A percentile compares a stretch with the other conserved stretches of the same genome.
phyloP scores from a whole-genome alignment of 1,140 invertebrate species.

The Diachasma alloeum region DNA sequence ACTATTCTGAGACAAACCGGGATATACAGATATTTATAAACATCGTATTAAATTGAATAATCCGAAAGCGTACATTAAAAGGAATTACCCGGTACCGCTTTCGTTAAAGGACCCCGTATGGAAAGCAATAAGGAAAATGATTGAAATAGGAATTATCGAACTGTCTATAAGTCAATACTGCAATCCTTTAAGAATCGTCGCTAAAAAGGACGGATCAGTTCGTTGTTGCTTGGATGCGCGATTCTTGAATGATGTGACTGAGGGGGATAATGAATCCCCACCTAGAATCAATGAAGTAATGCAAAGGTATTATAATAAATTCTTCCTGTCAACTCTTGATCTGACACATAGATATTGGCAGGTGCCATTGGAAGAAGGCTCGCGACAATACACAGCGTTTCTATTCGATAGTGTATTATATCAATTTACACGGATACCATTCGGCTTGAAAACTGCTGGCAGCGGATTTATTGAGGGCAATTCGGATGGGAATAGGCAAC shows the following conservation, averaged over 20 bases:
- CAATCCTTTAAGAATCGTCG: not conserved
- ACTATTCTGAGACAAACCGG: too few species aligned
- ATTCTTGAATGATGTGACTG: not conserved
- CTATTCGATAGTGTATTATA: conserved; percentile 44
- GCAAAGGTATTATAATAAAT: too few species aligned
- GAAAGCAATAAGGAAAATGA: too few species aligned
- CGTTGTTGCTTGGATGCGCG: not conserved
- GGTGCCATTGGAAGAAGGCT: conserved; percentile 29
- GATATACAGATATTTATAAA: too few species aligned
- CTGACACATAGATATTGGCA: conserved; percentile 1
- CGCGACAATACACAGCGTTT: conserved; percentile 48
- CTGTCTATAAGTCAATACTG: not conserved
- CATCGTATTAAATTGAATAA: too few species aligned
- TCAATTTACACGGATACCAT: conserved; percentile 25
- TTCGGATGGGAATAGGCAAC: not conserved
- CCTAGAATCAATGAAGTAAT: not conserved
- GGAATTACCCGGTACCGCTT: too few species aligned
- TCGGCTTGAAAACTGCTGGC: not conserved
- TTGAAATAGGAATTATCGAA: not conserved
- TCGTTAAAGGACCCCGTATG: too few species aligned
- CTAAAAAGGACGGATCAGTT: not conserved
- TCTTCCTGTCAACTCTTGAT: too few species aligned
- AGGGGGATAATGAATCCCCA: conserved; percentile 6
- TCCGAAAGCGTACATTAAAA: too few species aligned
- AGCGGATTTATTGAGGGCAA: not conserved